Evolutionary conservation across 2,797 vertebrate genomes (phyloP).

Genomic region (Rhinichthys osculus): DNA sequence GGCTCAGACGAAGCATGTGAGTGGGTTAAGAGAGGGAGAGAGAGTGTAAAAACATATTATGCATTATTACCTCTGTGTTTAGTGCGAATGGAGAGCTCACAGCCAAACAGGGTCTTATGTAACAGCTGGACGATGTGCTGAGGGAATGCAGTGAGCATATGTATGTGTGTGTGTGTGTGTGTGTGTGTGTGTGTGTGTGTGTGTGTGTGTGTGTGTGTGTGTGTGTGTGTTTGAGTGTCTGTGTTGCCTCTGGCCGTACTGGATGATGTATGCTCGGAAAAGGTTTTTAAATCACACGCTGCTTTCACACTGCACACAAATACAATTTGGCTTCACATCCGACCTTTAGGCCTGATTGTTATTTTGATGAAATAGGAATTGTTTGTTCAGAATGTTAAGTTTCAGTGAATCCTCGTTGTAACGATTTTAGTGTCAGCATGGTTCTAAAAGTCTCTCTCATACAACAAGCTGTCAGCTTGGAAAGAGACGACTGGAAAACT

Average conservation of each 20-base stretch:
- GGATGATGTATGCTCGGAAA: constrained; percentile 13
- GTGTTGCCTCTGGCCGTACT: constrained; percentile 8
- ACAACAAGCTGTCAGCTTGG: neutral
- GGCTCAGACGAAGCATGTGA: neutral
- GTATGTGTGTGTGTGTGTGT: constrained; percentile 30
- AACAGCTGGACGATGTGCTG: constrained; percentile 37
- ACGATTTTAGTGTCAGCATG: neutral
- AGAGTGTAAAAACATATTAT: constrained; percentile 23
- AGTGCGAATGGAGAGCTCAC: neutral
- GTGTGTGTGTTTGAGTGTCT: constrained; percentile 29
- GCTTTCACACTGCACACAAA: constrained; percentile 1
- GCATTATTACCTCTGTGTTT: constrained; percentile 42
- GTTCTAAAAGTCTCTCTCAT: neutral
- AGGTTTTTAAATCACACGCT: constrained; percentile 26
- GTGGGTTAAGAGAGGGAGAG: constrained; percentile 13
- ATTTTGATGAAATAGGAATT: neutral
- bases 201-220: constrained; percentile 39
- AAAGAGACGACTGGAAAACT: neutral
- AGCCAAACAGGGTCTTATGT: constrained; percentile 41
- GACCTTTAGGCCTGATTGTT: neutral
- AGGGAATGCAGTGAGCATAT: constrained; percentile 32
- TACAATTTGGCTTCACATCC: constrained; percentile 1
- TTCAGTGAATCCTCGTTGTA: neutral
- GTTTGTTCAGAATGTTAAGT: neutral
- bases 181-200: constrained; percentile 26